Evolutionary conservation across 2,888 invertebrate species (phyloP).

Genomic region (Sylvicola cinctus): DNA sequence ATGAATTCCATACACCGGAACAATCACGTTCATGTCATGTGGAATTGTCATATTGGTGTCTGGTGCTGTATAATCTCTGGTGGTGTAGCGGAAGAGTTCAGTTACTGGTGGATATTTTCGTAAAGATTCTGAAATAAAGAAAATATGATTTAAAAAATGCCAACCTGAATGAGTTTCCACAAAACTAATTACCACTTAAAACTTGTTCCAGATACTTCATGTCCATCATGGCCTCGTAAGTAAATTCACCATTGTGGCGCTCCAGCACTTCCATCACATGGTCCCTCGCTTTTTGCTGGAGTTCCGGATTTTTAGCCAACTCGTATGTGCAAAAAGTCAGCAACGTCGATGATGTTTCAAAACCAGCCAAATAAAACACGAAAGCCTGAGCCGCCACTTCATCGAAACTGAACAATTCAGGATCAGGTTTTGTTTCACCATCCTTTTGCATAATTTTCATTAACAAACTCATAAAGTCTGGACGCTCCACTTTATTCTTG

Average conservation of each 20-base stretch:
- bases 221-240: constrained; percentile 20
- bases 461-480: constrained; percentile 9
- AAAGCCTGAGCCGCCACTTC: constrained; percentile 27
- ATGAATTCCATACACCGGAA: constrained; percentile 17
- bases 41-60: background rate
- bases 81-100: constrained; percentile 13
- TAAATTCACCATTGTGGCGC: constrained; percentile 16
- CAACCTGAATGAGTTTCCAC: background rate
- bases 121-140: constrained; percentile 17
- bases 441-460: constrained; percentile 8
- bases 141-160: background rate
- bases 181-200: constrained; percentile 15
- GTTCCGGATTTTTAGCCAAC: constrained; percentile 21
- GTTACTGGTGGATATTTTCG: constrained; percentile 19
- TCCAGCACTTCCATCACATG: constrained; percentile 19
- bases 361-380: constrained; percentile 28
- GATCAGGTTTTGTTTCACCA: background rate
- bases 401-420: constrained; percentile 17
- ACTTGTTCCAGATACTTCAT: constrained; percentile 24
- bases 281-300: constrained; percentile 19
- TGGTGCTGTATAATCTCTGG: too few species aligned
- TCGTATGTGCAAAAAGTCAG: constrained; percentile 24
- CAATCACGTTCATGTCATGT: constrained; percentile 7
- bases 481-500: constrained; percentile 8
- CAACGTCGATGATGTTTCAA: constrained; percentile 24